These are phyloP conservation scores for Theonella swinhoei DNA, from an alignment of 37 sponge, comb jelly and placozoan species.

Conservation along the genomic window DNA sequence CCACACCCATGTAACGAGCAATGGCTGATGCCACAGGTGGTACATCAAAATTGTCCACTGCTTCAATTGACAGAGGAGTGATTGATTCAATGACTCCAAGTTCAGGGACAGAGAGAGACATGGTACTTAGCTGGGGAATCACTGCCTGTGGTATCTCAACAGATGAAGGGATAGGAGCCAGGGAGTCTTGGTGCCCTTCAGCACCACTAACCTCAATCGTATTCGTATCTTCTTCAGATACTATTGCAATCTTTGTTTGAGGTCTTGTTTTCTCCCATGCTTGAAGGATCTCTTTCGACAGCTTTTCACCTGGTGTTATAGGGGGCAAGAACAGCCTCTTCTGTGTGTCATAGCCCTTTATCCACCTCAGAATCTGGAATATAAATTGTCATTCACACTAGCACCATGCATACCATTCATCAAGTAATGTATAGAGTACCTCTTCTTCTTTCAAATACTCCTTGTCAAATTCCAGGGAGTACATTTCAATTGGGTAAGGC, in stretches of 20 bases:
- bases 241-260: neutral
- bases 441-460: constrained; percentile 91
- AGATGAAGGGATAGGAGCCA: neutral
- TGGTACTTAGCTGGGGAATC: constrained; percentile 15
- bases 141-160: neutral
- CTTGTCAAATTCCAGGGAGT: constrained; percentile 95
- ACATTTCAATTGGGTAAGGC: constrained; percentile 90
- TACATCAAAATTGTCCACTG: constrained; percentile 17
- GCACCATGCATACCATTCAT: no score
- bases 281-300: constrained; percentile 79
- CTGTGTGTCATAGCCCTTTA: constrained; percentile 76
- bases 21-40: constrained; percentile 87
- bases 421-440: constrained; percentile 22
- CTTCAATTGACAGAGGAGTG: constrained; percentile 16
- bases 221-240: neutral
- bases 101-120: constrained; percentile 5
- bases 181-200: neutral
- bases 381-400: no score
- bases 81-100: constrained; percentile 27
- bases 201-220: neutral
- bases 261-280: constrained; percentile 46
- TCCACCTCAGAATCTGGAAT: constrained; percentile 69
- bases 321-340: constrained; percentile 86
- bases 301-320: constrained; percentile 60
- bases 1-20: constrained; percentile 92